These are phyloP conservation scores for Ardeotis arabs DNA, from an alignment of 2,113 vertebrate genomes.

Conservation along the genomic window DNA sequence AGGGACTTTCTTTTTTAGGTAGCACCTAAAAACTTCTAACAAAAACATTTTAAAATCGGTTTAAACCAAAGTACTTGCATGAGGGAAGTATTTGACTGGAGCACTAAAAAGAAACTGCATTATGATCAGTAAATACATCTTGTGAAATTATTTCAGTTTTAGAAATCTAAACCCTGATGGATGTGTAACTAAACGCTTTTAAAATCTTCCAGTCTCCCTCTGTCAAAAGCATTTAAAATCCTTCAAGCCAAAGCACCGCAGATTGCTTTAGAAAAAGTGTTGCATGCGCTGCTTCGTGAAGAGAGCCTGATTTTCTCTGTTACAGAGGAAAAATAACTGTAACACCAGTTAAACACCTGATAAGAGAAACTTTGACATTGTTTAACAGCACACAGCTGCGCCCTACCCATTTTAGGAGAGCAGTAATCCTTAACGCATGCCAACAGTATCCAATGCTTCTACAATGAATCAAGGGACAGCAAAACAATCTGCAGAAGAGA, in stretches of 20 bases:
- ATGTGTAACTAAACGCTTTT: not conserved
- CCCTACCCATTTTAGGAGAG: not conserved
- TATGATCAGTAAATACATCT: not conserved
- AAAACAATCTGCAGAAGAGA: not conserved
- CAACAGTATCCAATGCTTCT: not conserved
- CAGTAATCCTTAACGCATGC: not conserved
- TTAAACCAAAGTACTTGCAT: not conserved
- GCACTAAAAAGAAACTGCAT: not conserved
- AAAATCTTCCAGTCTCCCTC: not conserved
- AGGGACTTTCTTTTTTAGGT: not conserved
- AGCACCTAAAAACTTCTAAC: not conserved
- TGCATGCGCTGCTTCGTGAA: not conserved
- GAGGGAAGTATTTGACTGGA: not conserved
- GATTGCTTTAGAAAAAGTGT: not conserved
- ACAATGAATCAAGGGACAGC: not conserved
- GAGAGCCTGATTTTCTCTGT: not conserved
- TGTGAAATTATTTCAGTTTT: not conserved
- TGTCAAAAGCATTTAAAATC: not conserved
- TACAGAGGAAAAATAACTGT: not conserved
- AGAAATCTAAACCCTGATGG: not conserved
- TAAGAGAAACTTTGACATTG: not conserved
- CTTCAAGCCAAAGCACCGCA: not conserved
- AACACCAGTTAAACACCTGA: not conserved
- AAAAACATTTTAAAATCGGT: not conserved
- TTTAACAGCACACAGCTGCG: not conserved